Percentiles rank a stretch among this genome's conserved stretches.
Conservation (phyloP, 2,888 invertebrate genomes). For the Folsomia manolachei region DNA sequence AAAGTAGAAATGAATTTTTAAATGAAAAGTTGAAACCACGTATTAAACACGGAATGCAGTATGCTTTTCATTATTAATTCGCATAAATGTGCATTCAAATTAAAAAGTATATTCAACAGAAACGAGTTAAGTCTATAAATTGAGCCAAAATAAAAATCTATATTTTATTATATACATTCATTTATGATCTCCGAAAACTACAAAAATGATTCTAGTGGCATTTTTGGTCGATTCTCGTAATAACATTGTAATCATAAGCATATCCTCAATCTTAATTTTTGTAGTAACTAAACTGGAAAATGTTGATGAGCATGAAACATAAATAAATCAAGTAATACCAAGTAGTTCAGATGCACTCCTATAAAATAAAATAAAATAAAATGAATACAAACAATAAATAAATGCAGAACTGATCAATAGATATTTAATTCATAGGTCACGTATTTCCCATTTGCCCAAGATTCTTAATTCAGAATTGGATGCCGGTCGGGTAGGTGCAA, state of each 20-base stretch:
- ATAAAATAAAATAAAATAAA: background rate
- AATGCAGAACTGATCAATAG: slow-evolving; percentile 6
- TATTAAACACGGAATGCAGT: too few relatives aligned
- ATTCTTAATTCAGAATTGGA: too few relatives aligned
- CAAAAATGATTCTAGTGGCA: background rate
- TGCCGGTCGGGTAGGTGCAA: background rate
- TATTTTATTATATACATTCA: slow-evolving; percentile 28
- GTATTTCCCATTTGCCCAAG: slow-evolving; percentile 15
- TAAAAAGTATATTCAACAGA: too few relatives aligned
- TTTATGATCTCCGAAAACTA: background rate
- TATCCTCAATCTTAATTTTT: too few relatives aligned
- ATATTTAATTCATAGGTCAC: slow-evolving; percentile 20
- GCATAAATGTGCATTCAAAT: background rate
- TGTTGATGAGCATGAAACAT: background rate
- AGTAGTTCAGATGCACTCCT: background rate
- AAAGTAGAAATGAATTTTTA: too few relatives aligned
- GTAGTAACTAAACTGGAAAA: background rate
- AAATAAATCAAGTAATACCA: background rate
- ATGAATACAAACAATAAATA: slow-evolving; percentile 8
- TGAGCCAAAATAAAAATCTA: slow-evolving; percentile 28
- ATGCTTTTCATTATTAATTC: background rate
- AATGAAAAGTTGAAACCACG: too few relatives aligned
- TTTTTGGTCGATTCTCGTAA: background rate
- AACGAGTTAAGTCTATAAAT: too few relatives aligned
- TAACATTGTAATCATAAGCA: background rate